Evolutionary conservation across 35 echinoderm and acorn worm genomes (phyloP).

Genomic region (Apostichopus japonicus): DNA sequence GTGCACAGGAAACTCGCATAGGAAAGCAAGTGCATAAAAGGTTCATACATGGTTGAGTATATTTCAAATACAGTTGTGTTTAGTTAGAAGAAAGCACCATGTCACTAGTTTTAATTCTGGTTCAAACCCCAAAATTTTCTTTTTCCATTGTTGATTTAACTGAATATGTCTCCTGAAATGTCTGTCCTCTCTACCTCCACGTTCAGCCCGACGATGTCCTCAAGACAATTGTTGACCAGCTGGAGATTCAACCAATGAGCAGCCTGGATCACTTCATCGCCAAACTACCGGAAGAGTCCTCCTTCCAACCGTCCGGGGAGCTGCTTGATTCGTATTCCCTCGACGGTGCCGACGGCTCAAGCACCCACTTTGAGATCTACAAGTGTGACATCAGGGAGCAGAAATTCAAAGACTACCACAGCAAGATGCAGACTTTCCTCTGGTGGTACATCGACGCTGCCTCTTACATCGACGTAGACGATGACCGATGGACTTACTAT

Average conservation of each 20-base stretch:
- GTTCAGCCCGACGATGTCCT: constrained; percentile 85
- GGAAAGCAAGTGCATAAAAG: no score
- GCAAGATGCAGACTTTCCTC: constrained; percentile 82
- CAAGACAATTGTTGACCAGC: constrained; percentile 77
- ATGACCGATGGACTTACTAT: constrained; percentile 91
- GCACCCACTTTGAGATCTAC: constrained; percentile 85
- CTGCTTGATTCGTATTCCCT: constrained; percentile 75
- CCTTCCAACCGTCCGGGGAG: constrained; percentile 73
- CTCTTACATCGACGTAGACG: constrained; percentile 85
- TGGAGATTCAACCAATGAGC: constrained; percentile 77
- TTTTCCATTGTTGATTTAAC: no score
- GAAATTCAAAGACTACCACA: constrained; percentile 70
- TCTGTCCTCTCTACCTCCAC: not conserved
- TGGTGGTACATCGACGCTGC: constrained; percentile 96
- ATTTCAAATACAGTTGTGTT: no score
- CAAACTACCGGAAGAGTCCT: constrained; percentile 67
- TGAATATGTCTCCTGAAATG: no score
- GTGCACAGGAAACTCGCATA: no score
- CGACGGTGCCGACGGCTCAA: constrained; percentile 40
- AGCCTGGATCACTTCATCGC: constrained; percentile 78
- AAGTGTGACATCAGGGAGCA: constrained; percentile 64
- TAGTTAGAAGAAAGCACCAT: no score
- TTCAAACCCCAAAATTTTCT: no score
- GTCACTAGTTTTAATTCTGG: no score
- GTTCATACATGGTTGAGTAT: no score